Evolutionary conservation across 2,888 invertebrate genomes (phyloP).

Genomic region (Xestobium rufovillosum): DNA sequence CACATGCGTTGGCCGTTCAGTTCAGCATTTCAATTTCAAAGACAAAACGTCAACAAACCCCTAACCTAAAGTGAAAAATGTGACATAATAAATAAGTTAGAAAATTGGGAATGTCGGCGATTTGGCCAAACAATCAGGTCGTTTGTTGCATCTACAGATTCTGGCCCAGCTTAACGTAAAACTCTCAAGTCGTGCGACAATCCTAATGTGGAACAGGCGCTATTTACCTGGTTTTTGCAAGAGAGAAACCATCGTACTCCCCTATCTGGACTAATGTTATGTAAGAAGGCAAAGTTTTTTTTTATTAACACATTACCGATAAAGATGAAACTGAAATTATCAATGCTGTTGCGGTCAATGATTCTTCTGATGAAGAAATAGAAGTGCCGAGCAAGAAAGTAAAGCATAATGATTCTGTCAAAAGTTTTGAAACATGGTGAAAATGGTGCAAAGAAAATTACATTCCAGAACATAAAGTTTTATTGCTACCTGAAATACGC

Average conservation of each 20-base stretch:
- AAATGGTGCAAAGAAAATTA: slow-evolving; percentile 12
- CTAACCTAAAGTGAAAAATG: too few relatives aligned
- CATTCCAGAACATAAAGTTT: slow-evolving; percentile 14
- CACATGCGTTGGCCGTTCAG: too few relatives aligned
- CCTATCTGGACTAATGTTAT: slow-evolving; percentile 22
- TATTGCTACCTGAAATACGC: too few relatives aligned
- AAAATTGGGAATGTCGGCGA: too few relatives aligned
- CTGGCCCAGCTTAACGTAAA: slow-evolving; percentile 28
- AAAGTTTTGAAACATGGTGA: slow-evolving; percentile 24
- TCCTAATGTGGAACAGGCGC: slow-evolving; percentile 19
- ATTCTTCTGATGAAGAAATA: slow-evolving; percentile 25
- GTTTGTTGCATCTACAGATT: too few relatives aligned
- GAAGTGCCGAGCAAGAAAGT: slow-evolving; percentile 24
- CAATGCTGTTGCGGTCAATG: slow-evolving; percentile 30
- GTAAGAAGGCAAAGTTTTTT: slow-evolving; percentile 27
- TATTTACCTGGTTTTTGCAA: slow-evolving; percentile 13
- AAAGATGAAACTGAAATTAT: slow-evolving; percentile 33
- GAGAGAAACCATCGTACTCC: too few relatives aligned
- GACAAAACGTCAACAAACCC: too few relatives aligned
- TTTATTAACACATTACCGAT: slow-evolving; percentile 28
- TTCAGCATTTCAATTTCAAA: too few relatives aligned
- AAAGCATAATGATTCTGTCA: slow-evolving; percentile 26
- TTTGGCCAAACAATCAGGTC: too few relatives aligned
- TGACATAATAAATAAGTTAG: too few relatives aligned
- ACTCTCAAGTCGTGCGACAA: slow-evolving; percentile 27